Evolutionary conservation across 2,888 invertebrate species (phyloP).

Genomic region (Sicus ferrugineus): DNA sequence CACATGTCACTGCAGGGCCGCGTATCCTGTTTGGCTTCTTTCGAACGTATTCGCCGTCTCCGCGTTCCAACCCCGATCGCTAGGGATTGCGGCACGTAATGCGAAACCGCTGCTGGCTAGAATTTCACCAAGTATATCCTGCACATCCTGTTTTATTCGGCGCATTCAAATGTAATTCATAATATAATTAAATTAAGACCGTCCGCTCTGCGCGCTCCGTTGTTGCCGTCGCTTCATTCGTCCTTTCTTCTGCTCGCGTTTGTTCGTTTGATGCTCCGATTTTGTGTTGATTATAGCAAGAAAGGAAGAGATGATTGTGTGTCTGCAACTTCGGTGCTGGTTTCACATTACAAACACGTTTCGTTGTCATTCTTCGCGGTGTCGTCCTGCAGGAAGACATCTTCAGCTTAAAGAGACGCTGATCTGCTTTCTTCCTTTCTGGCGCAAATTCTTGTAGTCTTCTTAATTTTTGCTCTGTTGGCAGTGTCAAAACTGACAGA

Average conservation of each 20-base stretch:
- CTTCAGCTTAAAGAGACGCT: too few relatives aligned
- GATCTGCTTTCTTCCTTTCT: background rate
- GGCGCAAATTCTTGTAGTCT: slow-evolving; percentile 35
- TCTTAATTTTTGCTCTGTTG: slow-evolving; percentile 32
- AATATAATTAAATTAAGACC: slow-evolving; percentile 12
- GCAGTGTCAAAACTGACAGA: background rate
- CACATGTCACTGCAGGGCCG: slow-evolving; percentile 47
- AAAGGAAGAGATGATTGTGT: background rate
- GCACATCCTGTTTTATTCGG: background rate
- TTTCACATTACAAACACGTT: background rate
- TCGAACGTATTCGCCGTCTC: background rate
- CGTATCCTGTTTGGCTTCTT: slow-evolving; percentile 27
- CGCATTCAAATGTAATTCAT: slow-evolving; percentile 30
- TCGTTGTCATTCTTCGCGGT: background rate
- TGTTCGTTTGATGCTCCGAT: background rate
- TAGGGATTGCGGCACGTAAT: slow-evolving; percentile 6
- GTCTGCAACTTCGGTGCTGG: background rate
- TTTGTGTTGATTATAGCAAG: background rate
- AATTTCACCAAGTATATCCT: slow-evolving; percentile 23
- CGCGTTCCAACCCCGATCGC: too few relatives aligned
- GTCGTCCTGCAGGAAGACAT: too few relatives aligned
- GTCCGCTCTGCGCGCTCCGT: slow-evolving; percentile 7
- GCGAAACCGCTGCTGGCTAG: slow-evolving; percentile 19
- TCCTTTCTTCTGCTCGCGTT: background rate
- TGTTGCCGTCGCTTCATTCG: background rate